A percentile compares a stretch with the other conserved stretches of the same genome.
Evolutionary conservation across 1,140 invertebrate species (phyloP).

Genomic region (Cherax destructor): DNA sequence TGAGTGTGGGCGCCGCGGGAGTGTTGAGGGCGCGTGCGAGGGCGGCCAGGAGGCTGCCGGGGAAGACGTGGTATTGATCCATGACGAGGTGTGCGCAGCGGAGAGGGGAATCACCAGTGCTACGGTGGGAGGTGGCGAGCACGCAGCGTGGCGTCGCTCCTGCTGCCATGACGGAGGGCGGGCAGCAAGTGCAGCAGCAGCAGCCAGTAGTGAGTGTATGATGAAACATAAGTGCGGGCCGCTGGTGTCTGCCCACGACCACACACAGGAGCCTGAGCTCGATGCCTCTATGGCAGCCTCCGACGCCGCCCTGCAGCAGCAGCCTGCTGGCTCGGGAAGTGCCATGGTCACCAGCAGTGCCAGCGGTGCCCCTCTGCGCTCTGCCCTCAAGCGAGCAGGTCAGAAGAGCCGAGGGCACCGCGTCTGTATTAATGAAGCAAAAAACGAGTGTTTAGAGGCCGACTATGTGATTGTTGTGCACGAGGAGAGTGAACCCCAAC

Average conservation of each 20-base stretch:
- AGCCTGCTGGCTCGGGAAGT: constrained; percentile 37
- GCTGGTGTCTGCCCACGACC: constrained; percentile 31
- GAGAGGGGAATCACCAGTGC: constrained; percentile 56
- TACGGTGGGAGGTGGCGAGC: constrained; percentile 64
- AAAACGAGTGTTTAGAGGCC: constrained; percentile 69
- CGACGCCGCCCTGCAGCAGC: constrained; percentile 47
- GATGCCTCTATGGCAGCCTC: constrained; percentile 63
- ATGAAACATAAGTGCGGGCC: constrained; percentile 64
- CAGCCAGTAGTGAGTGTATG: constrained; percentile 40
- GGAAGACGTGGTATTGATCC: constrained; percentile 64
- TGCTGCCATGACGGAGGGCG: constrained; percentile 61
- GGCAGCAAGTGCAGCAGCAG: constrained; percentile 39
- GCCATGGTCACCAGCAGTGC: constrained; percentile 47
- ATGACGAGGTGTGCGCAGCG: constrained; percentile 64
- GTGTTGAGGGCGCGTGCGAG: constrained; percentile 51
- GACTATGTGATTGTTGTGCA: constrained; percentile 71
- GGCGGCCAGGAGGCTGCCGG: constrained; percentile 60
- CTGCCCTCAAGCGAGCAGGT: constrained; percentile 66
- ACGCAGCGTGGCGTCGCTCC: constrained; percentile 61
- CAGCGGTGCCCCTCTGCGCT: constrained; percentile 63
- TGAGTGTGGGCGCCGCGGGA: constrained; percentile 36
- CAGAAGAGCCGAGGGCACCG: constrained; percentile 66
- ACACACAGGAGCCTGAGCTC: constrained; percentile 25
- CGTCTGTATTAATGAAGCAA: constrained; percentile 70
- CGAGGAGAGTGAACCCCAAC: constrained; percentile 70